These are phyloP conservation scores for Aricia artaxerxes DNA, from an alignment of 2,888 invertebrate genomes.

Conservation along the genomic window DNA sequence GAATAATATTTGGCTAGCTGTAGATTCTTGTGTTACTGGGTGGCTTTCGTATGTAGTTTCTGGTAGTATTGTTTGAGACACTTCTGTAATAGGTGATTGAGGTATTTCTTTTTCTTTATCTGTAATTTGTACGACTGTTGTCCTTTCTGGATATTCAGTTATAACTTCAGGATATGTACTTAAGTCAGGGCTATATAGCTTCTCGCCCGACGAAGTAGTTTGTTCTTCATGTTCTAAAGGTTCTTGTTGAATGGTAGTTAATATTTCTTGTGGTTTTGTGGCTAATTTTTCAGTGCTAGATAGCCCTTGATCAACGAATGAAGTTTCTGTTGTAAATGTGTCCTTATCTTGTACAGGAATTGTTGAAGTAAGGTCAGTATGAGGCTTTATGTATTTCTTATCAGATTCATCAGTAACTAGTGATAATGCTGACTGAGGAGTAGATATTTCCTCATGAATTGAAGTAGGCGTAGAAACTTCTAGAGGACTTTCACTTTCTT, in stretches of 20 bases:
- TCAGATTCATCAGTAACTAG: conserved; percentile 13
- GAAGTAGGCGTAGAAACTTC: conserved; percentile 7
- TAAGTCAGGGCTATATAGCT: conserved; percentile 6
- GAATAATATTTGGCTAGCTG: conserved; percentile 22
- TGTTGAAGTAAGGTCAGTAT: not conserved
- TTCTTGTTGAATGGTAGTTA: not conserved
- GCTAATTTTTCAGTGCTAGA: not conserved
- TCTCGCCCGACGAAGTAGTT: conserved; percentile 14
- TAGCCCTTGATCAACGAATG: not conserved
- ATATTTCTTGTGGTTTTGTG: not conserved
- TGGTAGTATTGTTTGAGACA: not conserved
- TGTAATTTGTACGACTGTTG: conserved; percentile 21
- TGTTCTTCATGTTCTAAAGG: not conserved
- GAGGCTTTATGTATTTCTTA: not conserved
- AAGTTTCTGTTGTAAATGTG: not conserved
- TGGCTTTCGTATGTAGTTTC: not conserved
- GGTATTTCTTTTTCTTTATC: conserved; percentile 7
- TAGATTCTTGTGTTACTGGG: conserved; percentile 16
- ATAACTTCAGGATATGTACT: conserved; percentile 1
- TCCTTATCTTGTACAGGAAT: not conserved
- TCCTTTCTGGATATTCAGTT: conserved; percentile 32
- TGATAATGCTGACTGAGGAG: conserved; percentile 3
- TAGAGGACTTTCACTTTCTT: not conserved
- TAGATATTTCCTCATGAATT: conserved; percentile 5
- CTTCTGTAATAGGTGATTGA: not conserved